Evolutionary conservation across 2,113 vertebrate species (phyloP), one percentile per base, ranked within the genome.

Genomic region (Hemichromis elongatus): DNA sequence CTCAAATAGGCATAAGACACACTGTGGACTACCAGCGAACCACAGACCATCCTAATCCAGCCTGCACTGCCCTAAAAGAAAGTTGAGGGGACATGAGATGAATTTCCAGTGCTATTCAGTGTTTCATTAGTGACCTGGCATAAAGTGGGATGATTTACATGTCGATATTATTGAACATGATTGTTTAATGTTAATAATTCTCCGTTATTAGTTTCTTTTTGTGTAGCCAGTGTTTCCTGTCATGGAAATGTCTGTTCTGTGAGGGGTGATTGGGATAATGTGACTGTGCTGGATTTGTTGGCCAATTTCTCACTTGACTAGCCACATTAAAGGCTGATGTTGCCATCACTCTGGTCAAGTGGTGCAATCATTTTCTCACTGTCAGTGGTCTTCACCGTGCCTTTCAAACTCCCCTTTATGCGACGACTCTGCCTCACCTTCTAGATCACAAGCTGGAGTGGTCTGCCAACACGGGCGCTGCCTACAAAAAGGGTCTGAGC

Each of bases 71-170:
- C 26, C 26, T 59, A 30, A 30, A 30, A 59, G 56, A 8, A 59
- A 30, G 26, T 18, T 59, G 30, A 0, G 26, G 56, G 0, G 26
- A 57, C 56, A 57, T 0, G 2, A 59, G 56, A 33, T 59, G 3
- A 59, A 33, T 33, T 33, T 19, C 19, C 28, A 59, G 56, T 59
- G 16, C 57, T 33, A 59, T 1, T 0, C 57, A 3, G 16, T 59
- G 57, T 59, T 59, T 59, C 1, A 59, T 33, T 33, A 33, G 28
- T 59, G 57, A 33, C 28, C 28, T 59, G 28, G 56, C 56, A 59
- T 30, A 28, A 59, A 59, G 9, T 0, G 1, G 56, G 28, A 33
- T 0, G 28, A 33, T 30, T 0, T 0, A 59, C 2, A 59, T 59
- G 33, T 33, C 33, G 7, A 33, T 33, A 33, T 59, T 2, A 59